Evolutionary conservation across 2,113 vertebrate species (phyloP), one percentile per base, ranked within the genome.

Genomic region (Casuarius casuarius): DNA sequence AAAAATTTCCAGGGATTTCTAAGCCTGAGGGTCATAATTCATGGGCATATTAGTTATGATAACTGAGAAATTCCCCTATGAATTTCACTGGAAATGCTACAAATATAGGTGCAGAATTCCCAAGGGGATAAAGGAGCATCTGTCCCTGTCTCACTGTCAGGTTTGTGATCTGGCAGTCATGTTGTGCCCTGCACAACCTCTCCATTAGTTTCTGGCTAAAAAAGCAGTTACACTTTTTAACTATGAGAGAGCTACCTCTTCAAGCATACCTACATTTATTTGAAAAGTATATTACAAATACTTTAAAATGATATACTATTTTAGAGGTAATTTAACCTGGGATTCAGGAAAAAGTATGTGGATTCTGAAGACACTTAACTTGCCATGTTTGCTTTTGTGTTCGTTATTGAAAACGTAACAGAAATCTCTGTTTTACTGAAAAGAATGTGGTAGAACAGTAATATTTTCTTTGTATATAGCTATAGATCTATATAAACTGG

Each of bases 11-110:
- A 87, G 75, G 66, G 22, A 9, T 94, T 84, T 82, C 44, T 72
- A 59, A 78, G 51, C 42, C 65, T 65, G 48, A 89, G 19, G 12
- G 40, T 33, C 13, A 26, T 35, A 52, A 9, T 78, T 89, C 31
- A 81, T 48, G 63, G 14, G 7, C 42, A 67, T 40, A 33, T 18
- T 84, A 82, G 65, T 72, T 82, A 66, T 67, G 25, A 52, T 84
- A 95, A 89, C 63, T 52, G 70, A 94, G 76, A 91, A 35, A 95
- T 83, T 89, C 83, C 38, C 54, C 63, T 79, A 79, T 68, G 81
- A 58, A 79, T 94, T 22, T 70, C 7, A 72, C 87, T 94, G 52
- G 77, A 66, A 92, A 58, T 52, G 35, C 51, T 71, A 79, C 35
- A 92, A 44, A 92, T 31, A 23, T 22, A 89, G 62, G 52, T 92